A percentile compares a stretch with the other conserved stretches of the same genome.
Conservation (phyloP, 1,140 invertebrate species). For the Leptoteleia sp. region DNA sequence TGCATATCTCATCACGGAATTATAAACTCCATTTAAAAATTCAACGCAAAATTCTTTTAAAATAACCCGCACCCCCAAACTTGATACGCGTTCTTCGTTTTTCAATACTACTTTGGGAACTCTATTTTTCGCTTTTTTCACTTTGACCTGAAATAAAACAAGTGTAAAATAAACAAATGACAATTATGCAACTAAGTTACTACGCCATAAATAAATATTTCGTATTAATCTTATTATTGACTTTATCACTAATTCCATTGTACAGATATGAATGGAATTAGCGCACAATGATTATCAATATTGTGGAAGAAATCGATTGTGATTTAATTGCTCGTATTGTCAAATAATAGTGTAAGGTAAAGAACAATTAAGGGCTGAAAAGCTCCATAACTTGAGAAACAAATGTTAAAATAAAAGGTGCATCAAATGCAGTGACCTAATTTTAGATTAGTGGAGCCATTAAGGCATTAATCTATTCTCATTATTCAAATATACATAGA, state of each 20-base stretch:
- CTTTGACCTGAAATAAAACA: conserved; percentile 79
- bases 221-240: background rate
- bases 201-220: background rate
- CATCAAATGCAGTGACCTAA: conserved; percentile 67
- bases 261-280: too few relatives aligned
- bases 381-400: conserved; percentile 38
- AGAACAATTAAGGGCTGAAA: conserved; percentile 30
- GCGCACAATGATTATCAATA: conserved; percentile 1
- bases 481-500: conserved; percentile 73
- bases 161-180: conserved; percentile 1
- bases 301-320: conserved; percentile 10
- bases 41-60: conserved; percentile 97
- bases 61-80: conserved; percentile 90
- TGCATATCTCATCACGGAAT: conserved; percentile 92
- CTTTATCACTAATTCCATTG: too few relatives aligned
- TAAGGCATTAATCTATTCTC: conserved; percentile 70
- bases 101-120: conserved; percentile 82
- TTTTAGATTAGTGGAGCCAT: conserved; percentile 69
- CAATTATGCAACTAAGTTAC: background rate
- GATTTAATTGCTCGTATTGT: conserved; percentile 26
- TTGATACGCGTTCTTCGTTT: conserved; percentile 85
- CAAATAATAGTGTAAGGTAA: conserved; percentile 1
- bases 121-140: conserved; percentile 86
- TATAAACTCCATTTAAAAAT: conserved; percentile 95
- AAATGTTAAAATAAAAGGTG: conserved; percentile 55